Evolutionary conservation across 2,888 invertebrate species (phyloP).

Genomic region (Anodontia alba): DNA sequence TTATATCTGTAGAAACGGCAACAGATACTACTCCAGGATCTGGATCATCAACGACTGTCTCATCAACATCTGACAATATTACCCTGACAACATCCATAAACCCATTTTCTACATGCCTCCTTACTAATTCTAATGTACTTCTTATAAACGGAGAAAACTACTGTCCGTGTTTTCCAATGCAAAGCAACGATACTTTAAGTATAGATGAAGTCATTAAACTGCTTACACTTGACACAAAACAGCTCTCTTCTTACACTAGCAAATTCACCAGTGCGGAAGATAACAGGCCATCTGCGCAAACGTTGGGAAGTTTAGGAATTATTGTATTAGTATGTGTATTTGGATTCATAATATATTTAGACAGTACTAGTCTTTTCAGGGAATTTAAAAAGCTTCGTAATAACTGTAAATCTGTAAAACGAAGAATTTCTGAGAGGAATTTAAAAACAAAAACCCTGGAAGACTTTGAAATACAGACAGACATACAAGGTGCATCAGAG

Average conservation of each 20-base stretch:
- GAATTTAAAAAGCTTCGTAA: slow-evolving; percentile 31
- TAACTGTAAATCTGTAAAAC: slow-evolving; percentile 37
- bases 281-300: slow-evolving; percentile 35
- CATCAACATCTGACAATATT: not conserved
- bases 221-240: slow-evolving; percentile 33
- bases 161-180: slow-evolving; percentile 30
- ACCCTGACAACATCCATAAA: not conserved
- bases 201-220: slow-evolving; percentile 37
- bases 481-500: no score
- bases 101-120: not conserved
- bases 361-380: slow-evolving; percentile 32
- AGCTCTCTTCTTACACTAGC: slow-evolving; percentile 40
- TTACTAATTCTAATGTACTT: not conserved
- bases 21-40: not conserved
- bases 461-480: not conserved
- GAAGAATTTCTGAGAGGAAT: slow-evolving; percentile 29
- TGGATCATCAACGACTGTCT: not conserved
- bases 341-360: slow-evolving; percentile 32
- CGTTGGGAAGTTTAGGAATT: slow-evolving; percentile 40
- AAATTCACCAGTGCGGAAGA: slow-evolving; percentile 46
- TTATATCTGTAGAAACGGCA: not conserved
- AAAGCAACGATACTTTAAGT: not conserved
- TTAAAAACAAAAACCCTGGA: slow-evolving; percentile 10
- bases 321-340: slow-evolving; percentile 22
- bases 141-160: slow-evolving; percentile 33